Conservation (phyloP, 2,797 vertebrate genomes). For the Neoniphon sammara region DNA sequence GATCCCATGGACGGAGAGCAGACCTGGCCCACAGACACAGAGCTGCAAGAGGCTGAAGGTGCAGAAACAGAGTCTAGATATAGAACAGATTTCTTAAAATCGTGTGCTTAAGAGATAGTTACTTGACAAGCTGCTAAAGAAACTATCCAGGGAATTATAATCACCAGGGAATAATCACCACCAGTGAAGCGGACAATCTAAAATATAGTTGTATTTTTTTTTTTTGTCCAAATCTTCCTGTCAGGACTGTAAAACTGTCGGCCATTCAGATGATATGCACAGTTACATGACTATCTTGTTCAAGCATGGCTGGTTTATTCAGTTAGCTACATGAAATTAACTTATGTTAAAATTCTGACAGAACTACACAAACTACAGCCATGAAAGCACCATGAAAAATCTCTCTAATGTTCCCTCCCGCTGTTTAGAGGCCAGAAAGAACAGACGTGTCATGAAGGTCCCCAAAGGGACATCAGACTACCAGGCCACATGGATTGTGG, state of each 20-base stretch:
- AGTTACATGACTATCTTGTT: too few species aligned
- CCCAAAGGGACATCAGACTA: conserved; percentile 96
- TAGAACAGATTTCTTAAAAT: background rate
- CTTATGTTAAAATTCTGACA: too few species aligned
- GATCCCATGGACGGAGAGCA: conserved; percentile 99
- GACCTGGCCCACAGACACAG: conserved; percentile 95
- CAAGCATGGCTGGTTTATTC: background rate
- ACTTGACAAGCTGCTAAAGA: too few species aligned
- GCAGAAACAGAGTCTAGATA: conserved; percentile 23
- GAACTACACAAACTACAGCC: background rate
- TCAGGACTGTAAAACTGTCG: too few species aligned
- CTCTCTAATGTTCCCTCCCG: conserved; percentile 7
- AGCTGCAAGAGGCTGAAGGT: conserved; percentile 94
- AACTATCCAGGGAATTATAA: too few species aligned
- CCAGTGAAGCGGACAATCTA: background rate
- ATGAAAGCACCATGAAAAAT: background rate
- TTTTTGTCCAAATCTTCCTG: background rate
- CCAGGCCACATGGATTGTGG: conserved; percentile 95
- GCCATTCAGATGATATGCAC: too few species aligned
- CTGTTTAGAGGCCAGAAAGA: conserved; percentile 84
- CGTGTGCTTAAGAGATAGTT: too few species aligned
- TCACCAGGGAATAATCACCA: too few species aligned
- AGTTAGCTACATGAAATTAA: background rate
- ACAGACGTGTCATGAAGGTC: conserved; percentile 86
- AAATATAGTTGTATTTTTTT: background rate